These are phyloP conservation scores for Allacma fusca DNA, from an alignment of 2,888 invertebrate genomes.

Conservation along the genomic window DNA sequence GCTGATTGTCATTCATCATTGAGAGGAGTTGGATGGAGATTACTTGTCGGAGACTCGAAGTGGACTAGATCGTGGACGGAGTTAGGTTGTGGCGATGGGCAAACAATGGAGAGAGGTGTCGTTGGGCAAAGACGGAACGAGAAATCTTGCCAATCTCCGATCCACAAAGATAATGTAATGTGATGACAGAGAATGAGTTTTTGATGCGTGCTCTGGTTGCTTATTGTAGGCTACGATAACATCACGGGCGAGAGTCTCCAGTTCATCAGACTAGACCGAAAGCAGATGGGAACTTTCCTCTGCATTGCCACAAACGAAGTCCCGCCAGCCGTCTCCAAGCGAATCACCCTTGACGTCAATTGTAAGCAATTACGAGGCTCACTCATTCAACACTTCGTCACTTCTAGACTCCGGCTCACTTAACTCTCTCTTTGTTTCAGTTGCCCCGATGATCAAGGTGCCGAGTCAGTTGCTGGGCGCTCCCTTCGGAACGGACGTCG, in stretches of 20 bases:
- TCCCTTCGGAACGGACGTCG: slow-evolving; percentile 84
- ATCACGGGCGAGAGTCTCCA: slow-evolving; percentile 78
- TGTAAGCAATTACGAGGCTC: slow-evolving; percentile 74
- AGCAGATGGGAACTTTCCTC: slow-evolving; percentile 69
- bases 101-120: slow-evolving; percentile 14
- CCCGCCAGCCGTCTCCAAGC: slow-evolving; percentile 87
- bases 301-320: slow-evolving; percentile 72
- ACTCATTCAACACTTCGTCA: neutral
- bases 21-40: neutral
- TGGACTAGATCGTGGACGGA: neutral
- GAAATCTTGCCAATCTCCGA: slow-evolving; percentile 13
- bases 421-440: slow-evolving; percentile 67
- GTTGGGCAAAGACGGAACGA: slow-evolving; percentile 7
- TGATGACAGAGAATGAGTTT: slow-evolving; percentile 59
- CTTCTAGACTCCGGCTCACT: neutral
- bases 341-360: slow-evolving; percentile 86
- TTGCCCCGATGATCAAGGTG: slow-evolving; percentile 87
- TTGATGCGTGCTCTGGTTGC: slow-evolving; percentile 56
- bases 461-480: slow-evolving; percentile 88
- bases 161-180: slow-evolving; percentile 47
- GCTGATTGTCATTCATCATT: neutral
- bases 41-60: neutral
- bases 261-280: slow-evolving; percentile 75
- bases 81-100: neutral
- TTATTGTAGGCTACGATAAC: slow-evolving; percentile 71